Evolutionary conservation across 2,888 invertebrate species (phyloP).

Genomic region (Argynnis bischoffii): DNA sequence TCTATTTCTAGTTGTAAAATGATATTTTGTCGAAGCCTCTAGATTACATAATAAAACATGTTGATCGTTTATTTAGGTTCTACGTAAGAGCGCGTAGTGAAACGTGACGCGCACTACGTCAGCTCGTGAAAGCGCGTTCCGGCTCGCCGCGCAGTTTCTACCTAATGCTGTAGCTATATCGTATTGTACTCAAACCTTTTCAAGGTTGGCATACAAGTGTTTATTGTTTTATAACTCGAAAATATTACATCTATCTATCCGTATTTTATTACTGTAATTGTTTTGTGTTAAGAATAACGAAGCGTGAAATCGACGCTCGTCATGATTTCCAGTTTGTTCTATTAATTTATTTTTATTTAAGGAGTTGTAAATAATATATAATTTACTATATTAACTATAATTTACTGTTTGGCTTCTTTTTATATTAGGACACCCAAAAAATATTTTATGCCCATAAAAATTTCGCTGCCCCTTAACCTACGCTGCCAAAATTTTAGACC

Average conservation of each 20-base stretch:
- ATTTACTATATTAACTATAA: too few species aligned
- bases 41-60: conserved; percentile 11
- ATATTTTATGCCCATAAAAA: too few species aligned
- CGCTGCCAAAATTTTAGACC: too few species aligned
- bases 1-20: too few species aligned
- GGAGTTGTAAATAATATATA: too few species aligned
- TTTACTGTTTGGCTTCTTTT: too few species aligned
- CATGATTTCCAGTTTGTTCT: neutral
- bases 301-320: conserved; percentile 3
- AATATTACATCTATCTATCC: neutral
- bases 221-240: neutral
- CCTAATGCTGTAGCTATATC: conserved; percentile 32
- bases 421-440: too few species aligned
- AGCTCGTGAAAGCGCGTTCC: conserved; percentile 74
- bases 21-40: too few species aligned
- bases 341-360: neutral
- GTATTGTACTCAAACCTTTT: conserved; percentile 12
- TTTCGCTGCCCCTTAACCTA: too few species aligned
- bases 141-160: conserved; percentile 73
- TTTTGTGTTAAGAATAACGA: conserved; percentile 11
- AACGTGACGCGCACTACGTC: conserved; percentile 61
- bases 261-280: neutral
- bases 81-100: conserved; percentile 37
- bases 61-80: conserved; percentile 21
- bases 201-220: conserved; percentile 9